phyloP scores from a whole-genome alignment of 2,888 invertebrate genomes.

The Bembecia ichneumoniformis region DNA sequence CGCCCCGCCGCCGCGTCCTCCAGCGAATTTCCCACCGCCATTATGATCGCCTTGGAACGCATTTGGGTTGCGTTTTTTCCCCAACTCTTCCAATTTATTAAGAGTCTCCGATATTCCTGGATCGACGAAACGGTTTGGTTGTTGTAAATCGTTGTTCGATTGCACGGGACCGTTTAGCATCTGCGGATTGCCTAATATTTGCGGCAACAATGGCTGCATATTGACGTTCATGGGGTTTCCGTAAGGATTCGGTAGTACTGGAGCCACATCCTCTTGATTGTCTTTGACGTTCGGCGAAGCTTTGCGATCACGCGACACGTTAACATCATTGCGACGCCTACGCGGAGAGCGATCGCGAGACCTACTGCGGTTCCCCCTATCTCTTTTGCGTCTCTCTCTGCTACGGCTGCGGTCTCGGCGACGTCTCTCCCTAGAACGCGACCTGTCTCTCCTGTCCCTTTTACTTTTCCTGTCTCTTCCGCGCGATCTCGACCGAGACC shows the following conservation, averaged over 20 bases:
- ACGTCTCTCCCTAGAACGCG: slow-evolving; percentile 73
- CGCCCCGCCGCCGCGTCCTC: slow-evolving; percentile 18
- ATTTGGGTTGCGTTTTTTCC: slow-evolving; percentile 73
- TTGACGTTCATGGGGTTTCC: slow-evolving; percentile 6
- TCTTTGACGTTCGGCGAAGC: slow-evolving; percentile 37
- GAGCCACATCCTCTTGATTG: slow-evolving; percentile 11
- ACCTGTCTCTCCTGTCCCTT: slow-evolving; percentile 63
- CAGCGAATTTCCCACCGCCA: slow-evolving; percentile 20
- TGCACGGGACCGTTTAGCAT: slow-evolving; percentile 23
- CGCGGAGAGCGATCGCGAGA: slow-evolving; percentile 67
- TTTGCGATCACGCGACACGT: slow-evolving; percentile 43
- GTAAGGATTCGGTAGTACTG: slow-evolving; percentile 9
- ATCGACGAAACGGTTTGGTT: slow-evolving; percentile 32
- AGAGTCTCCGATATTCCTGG: slow-evolving; percentile 41
- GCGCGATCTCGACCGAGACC: slow-evolving; percentile 39
- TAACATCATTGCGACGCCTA: slow-evolving; percentile 59
- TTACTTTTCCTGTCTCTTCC: slow-evolving; percentile 57
- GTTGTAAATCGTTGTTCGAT: slow-evolving; percentile 7
- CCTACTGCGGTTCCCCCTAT: slow-evolving; percentile 68
- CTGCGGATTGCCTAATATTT: slow-evolving; percentile 14
- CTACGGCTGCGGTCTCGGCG: slow-evolving; percentile 74
- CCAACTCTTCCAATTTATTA: slow-evolving; percentile 56
- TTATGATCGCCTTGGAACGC: slow-evolving; percentile 63
- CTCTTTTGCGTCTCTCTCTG: slow-evolving; percentile 65
- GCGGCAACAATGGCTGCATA: slow-evolving; percentile 9